Evolutionary conservation across 2,797 vertebrate species (phyloP).

Genomic region (Perodicticus potto): DNA sequence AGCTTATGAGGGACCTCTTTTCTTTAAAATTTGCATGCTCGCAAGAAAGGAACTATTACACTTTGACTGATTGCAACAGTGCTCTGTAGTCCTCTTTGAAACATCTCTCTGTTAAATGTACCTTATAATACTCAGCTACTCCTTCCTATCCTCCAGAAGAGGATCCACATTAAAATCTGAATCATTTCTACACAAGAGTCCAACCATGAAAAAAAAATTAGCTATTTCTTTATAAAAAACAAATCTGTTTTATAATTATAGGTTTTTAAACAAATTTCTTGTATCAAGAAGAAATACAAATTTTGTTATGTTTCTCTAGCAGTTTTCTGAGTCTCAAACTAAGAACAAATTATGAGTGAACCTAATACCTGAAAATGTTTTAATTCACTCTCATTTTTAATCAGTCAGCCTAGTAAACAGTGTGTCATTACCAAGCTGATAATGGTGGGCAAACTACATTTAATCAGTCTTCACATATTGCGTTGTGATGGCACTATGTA

Average conservation of each 20-base stretch:
- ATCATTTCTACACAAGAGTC: conserved; percentile 51
- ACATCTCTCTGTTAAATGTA: neutral
- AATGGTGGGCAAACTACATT: neutral
- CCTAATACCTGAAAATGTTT: neutral
- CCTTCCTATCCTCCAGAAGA: neutral
- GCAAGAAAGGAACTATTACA: conserved; percentile 50
- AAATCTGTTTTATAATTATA: conserved; percentile 61
- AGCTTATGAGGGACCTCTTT: conserved; percentile 87
- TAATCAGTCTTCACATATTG: neutral
- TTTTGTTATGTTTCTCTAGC: conserved; percentile 61
- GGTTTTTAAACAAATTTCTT: conserved; percentile 73
- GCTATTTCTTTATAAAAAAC: conserved; percentile 54
- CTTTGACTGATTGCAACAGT: conserved; percentile 32
- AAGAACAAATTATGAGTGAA: neutral
- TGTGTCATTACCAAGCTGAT: neutral
- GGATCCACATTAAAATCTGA: neutral
- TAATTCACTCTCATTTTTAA: neutral
- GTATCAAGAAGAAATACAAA: conserved; percentile 61
- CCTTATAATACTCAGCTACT: neutral
- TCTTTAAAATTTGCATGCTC: conserved; percentile 82
- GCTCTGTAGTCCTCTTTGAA: conserved; percentile 28
- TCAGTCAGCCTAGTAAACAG: neutral
- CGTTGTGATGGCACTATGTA: neutral
- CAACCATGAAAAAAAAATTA: conserved; percentile 27
- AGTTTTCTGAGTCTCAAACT: conserved; percentile 64